A percentile compares a stretch with the other conserved stretches of the same genome.
These are phyloP conservation scores for Saccostrea echinata DNA, from an alignment of 1,140 invertebrate species.

Conservation along the genomic window DNA sequence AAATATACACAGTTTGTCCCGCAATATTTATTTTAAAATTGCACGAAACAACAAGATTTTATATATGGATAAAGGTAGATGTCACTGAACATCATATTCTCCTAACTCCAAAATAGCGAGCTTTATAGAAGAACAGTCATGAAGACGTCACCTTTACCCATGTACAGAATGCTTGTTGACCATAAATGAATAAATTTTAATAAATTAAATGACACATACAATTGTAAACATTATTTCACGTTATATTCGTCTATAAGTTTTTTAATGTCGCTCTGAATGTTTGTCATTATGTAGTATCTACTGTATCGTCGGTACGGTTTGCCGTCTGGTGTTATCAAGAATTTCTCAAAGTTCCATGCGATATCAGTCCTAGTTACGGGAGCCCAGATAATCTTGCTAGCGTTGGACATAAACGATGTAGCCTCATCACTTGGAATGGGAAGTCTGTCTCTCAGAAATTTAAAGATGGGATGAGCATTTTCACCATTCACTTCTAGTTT, in stretches of 20 bases:
- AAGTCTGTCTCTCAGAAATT: conserved; percentile 81
- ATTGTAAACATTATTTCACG: not conserved
- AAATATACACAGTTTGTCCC: not conserved
- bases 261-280: conserved; percentile 73
- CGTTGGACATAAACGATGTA: conserved; percentile 61
- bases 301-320: conserved; percentile 81
- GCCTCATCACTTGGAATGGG: conserved; percentile 73
- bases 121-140: conserved; percentile 24
- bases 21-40: not conserved
- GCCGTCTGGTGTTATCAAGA: conserved; percentile 70
- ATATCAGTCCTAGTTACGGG: conserved; percentile 71
- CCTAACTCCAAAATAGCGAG: not conserved
- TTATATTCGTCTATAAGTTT: conserved; percentile 62
- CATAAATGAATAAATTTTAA: no score
- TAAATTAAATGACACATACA: conserved; percentile 1
- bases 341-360: conserved; percentile 75
- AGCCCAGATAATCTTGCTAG: conserved; percentile 68
- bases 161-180: not conserved
- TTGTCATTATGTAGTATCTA: conserved; percentile 70
- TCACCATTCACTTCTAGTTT: conserved; percentile 84
- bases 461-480: conserved; percentile 82
- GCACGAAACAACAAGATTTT: not conserved
- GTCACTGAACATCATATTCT: not conserved
- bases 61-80: not conserved
- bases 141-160: not conserved